These are phyloP conservation scores for Gymnocephalus cernua DNA, from an alignment of 2,113 vertebrate species.

Conservation along the genomic window DNA sequence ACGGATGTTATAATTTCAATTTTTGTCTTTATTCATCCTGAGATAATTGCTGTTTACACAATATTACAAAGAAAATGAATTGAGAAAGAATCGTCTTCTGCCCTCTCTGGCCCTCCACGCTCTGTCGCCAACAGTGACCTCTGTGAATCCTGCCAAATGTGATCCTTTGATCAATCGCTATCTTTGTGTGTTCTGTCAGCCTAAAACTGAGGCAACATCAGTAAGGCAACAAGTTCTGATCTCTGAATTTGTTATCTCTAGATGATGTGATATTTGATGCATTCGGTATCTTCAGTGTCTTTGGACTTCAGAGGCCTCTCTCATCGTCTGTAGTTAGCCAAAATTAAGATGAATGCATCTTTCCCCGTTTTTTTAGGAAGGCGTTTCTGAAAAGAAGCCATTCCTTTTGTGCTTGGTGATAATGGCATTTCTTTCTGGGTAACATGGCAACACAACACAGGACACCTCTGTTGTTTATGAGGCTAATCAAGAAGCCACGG, in stretches of 20 bases:
- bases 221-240: constrained; percentile 13
- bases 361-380: not conserved
- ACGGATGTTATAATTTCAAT: not conserved
- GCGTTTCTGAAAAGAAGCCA: not conserved
- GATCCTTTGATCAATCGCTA: constrained; percentile 14
- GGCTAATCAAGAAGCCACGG: constrained; percentile 42
- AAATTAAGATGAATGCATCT: not conserved
- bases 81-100: not conserved
- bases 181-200: not conserved
- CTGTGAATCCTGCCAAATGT: constrained; percentile 3
- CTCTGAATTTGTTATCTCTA: not conserved
- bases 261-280: not conserved
- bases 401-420: not conserved
- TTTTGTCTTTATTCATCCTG: not conserved
- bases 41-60: not conserved
- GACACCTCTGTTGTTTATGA: constrained; percentile 38
- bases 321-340: not conserved
- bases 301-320: not conserved
- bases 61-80: not conserved
- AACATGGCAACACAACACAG: constrained; percentile 7
- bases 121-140: not conserved
- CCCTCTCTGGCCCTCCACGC: not conserved
- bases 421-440: not conserved
- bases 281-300: not conserved
- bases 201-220: not conserved